Evolutionary conservation across 1,140 invertebrate genomes (phyloP).

Genomic region (Caenorhabditis latens): DNA sequence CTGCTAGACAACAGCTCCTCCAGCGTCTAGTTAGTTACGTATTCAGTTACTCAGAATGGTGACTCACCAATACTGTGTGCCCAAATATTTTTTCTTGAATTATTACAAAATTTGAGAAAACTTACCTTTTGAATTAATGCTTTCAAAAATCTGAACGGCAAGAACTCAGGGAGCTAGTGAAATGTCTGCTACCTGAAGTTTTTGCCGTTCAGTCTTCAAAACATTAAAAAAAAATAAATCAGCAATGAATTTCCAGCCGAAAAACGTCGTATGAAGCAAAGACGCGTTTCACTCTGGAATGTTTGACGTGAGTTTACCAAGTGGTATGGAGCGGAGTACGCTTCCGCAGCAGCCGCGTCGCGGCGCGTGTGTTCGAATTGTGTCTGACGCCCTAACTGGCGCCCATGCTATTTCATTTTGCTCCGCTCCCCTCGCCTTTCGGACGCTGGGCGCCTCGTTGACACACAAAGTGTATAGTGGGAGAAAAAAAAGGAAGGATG

Average conservation of each 20-base stretch:
- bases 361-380: not conserved
- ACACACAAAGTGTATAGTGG: conserved; percentile 20
- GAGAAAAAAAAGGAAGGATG: not conserved
- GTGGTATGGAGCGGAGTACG: not conserved
- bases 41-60: too few relatives aligned
- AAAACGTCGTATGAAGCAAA: not conserved
- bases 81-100: too few relatives aligned
- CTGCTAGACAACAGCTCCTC: too few relatives aligned
- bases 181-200: conserved; percentile 4
- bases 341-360: conserved; percentile 13
- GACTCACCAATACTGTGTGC: too few relatives aligned
- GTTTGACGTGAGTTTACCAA: not conserved
- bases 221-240: not conserved
- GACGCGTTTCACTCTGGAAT: not conserved
- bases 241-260: not conserved
- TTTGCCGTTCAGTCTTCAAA: not conserved
- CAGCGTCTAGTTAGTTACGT: too few relatives aligned
- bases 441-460: conserved; percentile 35
- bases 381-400: conserved; percentile 4
- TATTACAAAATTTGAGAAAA: not conserved
- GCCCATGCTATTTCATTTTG: not conserved
- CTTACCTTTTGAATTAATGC: not conserved
- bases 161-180: conserved; percentile 16
- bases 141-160: not conserved
- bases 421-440: conserved; percentile 17